Evolutionary conservation across 2,113 vertebrate species (phyloP).

Genomic region (Elephantulus edwardii): DNA sequence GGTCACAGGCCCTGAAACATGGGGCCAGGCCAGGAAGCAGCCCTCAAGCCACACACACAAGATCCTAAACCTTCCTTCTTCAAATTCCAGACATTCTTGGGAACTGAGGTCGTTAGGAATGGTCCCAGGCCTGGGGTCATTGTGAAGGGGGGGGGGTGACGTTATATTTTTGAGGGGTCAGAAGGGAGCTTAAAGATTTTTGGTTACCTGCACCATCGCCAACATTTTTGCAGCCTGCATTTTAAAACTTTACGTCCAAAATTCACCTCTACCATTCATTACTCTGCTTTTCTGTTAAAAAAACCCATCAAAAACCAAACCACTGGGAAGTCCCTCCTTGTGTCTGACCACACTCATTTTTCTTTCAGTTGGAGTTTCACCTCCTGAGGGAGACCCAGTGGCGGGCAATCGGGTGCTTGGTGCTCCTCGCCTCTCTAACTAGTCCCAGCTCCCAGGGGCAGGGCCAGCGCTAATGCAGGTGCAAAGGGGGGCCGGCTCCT

Average conservation of each 20-base stretch:
- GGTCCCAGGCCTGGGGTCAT: not conserved
- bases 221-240: not conserved
- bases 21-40: not conserved
- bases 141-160: not conserved
- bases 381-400: not conserved
- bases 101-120: not conserved
- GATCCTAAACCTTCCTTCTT: not conserved
- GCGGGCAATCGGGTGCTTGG: accelerated
- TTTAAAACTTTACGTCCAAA: not conserved
- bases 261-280: accelerated
- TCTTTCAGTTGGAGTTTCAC: not conserved
- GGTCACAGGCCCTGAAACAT: not conserved
- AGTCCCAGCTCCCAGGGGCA: too few relatives aligned
- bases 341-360: not conserved
- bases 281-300: not conserved
- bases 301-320: not conserved
- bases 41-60: not conserved
- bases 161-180: not conserved
- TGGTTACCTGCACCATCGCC: not conserved
- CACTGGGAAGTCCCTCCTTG: slow-evolving; percentile 11
- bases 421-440: accelerated
- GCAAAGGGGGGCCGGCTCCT: not conserved
- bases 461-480: slow-evolving; percentile 38
- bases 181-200: not conserved
- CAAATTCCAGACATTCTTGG: slow-evolving; percentile 68